phyloP scores from a whole-genome alignment of 2,888 invertebrate species.

The Drosophila limbata region DNA sequence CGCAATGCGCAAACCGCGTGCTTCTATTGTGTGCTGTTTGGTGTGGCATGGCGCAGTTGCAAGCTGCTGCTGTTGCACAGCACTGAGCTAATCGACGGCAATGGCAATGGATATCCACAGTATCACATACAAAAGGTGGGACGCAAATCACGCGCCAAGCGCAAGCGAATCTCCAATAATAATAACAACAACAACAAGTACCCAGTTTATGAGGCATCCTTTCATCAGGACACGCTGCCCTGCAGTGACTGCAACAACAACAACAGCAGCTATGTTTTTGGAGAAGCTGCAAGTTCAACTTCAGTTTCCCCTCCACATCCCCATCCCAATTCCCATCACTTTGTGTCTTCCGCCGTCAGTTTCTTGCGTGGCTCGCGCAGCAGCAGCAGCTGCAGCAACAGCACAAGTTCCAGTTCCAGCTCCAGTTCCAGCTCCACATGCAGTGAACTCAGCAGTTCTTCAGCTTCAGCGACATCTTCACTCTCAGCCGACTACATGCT shows the following conservation, averaged over 20 bases:
- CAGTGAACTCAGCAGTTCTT: slow-evolving; percentile 63
- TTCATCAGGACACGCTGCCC: slow-evolving; percentile 60
- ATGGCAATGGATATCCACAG: slow-evolving; percentile 54
- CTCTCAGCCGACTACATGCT: slow-evolving; percentile 51
- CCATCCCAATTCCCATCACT: slow-evolving; percentile 51
- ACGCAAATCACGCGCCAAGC: slow-evolving; percentile 84
- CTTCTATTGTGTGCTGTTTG: slow-evolving; percentile 89
- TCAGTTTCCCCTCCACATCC: slow-evolving; percentile 84
- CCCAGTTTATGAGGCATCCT: slow-evolving; percentile 49
- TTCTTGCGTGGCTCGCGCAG: slow-evolving; percentile 82
- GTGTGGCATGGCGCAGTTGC: slow-evolving; percentile 79
- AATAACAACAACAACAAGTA: slow-evolving; percentile 49
- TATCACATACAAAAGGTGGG: slow-evolving; percentile 79
- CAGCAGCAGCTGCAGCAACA: slow-evolving; percentile 84
- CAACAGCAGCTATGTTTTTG: slow-evolving; percentile 56
- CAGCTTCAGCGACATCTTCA: neutral
- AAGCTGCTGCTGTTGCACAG: slow-evolving; percentile 56
- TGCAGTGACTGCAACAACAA: slow-evolving; percentile 69
- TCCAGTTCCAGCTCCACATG: slow-evolving; percentile 53
- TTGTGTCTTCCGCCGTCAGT: slow-evolving; percentile 76
- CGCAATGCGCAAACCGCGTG: slow-evolving; percentile 91
- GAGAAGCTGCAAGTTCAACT: slow-evolving; percentile 20
- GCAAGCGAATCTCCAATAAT: slow-evolving; percentile 70
- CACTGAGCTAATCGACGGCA: slow-evolving; percentile 31
- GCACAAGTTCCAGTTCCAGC: slow-evolving; percentile 70